Base-by-base conservation (phyloP, 2,888 invertebrate species). In the Gnatocerus cornutus region DNA sequence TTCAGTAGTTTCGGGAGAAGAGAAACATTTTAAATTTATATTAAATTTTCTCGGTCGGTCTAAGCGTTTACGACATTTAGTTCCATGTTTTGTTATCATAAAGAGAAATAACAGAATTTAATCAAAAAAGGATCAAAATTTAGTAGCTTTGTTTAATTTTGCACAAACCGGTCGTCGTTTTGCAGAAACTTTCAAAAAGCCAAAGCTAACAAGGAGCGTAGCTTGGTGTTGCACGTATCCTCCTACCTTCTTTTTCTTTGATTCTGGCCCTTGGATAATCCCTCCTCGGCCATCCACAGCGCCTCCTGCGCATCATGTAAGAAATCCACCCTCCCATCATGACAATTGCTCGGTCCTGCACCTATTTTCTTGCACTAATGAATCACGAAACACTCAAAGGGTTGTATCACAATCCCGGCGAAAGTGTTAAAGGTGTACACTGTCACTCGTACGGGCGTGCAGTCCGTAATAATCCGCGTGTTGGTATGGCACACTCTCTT, bases 161-260 rank as follows among this genome's bases (percentile, higher is more conserved):
- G 4, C 21, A 21, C 37, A 21, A 21, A 21, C 21, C 4, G 21
- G 21, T n/a, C n/a, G n/a, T n/a, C n/a, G 21, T 21, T 21, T 4
- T 21, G 4, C 1, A 21, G 21, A 21, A 3, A 21, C 1, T 21
- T 1, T 21, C 21, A 21, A 3, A 21, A 21, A 3, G 2, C 4
- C 1, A 21, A 21, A 21, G 21, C 21, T 21, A 1, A 21, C 1
- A 21, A 21, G 21, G 4, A 21, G 21, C 4, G 4, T 21, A 3
- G 21, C 4, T 4, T 21, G 21, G 4, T 43, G 5, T 43, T 43
- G 4, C n/a, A 46, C n/a, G n/a, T n/a, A n/a, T n/a, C n/a, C 86
- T 85, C 21, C 21, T 81, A 88, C 88, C 88, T 85, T 84, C 85
- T 87, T 84, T 88, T 87, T 85, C 85, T 87, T 77, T 87, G 86